Conservation (phyloP, 2,888 invertebrate species). For the Drosophila meridiana region DNA sequence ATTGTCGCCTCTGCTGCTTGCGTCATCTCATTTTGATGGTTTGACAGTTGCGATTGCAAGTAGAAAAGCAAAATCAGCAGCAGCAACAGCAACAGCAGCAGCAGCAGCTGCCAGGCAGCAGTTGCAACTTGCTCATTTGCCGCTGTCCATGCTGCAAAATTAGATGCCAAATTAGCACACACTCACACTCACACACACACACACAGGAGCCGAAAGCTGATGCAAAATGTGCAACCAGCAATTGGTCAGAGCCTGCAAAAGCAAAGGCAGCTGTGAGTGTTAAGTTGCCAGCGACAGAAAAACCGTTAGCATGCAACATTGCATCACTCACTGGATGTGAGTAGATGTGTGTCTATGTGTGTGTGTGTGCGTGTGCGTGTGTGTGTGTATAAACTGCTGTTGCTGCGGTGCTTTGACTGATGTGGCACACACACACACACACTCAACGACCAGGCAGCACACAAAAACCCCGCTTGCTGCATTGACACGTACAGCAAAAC, state of each 20-base stretch:
- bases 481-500: conserved; percentile 68
- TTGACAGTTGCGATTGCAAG: conserved; percentile 60
- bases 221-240: conserved; percentile 37
- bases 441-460: conserved; percentile 15
- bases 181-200: conserved; percentile 1
- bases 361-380: conserved; percentile 20
- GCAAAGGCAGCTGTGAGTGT: conserved; percentile 56
- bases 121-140: conserved; percentile 55
- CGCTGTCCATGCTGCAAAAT: conserved; percentile 67
- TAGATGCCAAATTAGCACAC: conserved; percentile 77
- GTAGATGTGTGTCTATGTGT: conserved; percentile 9
- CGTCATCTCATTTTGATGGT: conserved; percentile 74
- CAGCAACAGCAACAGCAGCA: conserved; percentile 22
- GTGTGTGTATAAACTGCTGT: conserved; percentile 45
- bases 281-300: conserved; percentile 63
- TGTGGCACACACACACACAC: conserved; percentile 56
- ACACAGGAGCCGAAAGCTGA: conserved; percentile 46
- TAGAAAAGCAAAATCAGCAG: conserved; percentile 61
- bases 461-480: conserved; percentile 62
- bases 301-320: conserved; percentile 52
- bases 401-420: conserved; percentile 75
- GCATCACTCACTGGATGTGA: conserved; percentile 28
- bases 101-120: neutral
- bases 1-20: conserved; percentile 58
- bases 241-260: conserved; percentile 11